These are phyloP conservation scores for Scalopus aquaticus DNA, from an alignment of 2,113 vertebrate species.

Conservation along the genomic window DNA sequence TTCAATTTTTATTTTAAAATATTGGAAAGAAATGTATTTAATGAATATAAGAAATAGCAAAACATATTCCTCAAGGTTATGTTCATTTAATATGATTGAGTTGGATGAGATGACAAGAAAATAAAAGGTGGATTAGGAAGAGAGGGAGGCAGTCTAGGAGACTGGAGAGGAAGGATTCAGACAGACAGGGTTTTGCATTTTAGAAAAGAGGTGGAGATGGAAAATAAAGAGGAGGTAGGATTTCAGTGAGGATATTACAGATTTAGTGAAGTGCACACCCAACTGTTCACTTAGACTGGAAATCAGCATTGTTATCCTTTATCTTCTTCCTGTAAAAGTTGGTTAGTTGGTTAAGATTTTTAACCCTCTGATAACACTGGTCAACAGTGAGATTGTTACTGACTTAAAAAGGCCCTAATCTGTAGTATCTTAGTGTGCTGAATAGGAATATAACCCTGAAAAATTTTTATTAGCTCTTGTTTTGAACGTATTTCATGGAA, in stretches of 20 bases:
- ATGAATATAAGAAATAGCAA: neutral
- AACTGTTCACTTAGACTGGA: neutral
- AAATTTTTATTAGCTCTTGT: no score
- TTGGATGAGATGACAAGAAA: neutral
- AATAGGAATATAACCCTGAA: no score
- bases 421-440: no score
- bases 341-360: neutral
- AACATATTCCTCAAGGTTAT: neutral
- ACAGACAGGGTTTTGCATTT: no score
- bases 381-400: no score
- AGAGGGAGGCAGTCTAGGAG: neutral
- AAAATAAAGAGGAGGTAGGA: neutral
- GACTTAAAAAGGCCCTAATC: no score
- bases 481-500: no score
- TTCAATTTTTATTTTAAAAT: constrained; percentile 30
- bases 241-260: accelerated
- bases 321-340: neutral
- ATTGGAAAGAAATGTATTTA: neutral
- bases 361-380: neutral
- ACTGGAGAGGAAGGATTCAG: no score
- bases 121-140: neutral
- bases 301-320: neutral
- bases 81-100: neutral
- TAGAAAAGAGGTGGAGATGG: neutral
- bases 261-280: neutral